phyloP scores from a whole-genome alignment of 2,113 vertebrate species.

The Megaptera novaeangliae region DNA sequence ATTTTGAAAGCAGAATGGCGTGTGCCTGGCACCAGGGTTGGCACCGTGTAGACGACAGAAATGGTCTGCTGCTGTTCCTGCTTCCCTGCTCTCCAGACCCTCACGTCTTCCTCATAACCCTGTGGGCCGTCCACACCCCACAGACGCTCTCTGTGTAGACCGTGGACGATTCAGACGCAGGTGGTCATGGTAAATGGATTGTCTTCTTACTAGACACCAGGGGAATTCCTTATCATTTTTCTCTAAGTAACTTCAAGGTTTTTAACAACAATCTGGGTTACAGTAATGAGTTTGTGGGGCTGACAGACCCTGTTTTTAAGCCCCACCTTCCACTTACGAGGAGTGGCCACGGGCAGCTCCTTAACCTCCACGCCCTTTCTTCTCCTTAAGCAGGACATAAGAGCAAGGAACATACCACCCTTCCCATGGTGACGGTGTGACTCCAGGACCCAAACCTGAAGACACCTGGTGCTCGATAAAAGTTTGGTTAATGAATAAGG shows the following conservation, averaged over 20 bases:
- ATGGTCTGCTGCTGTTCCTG: no score
- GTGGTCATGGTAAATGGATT: no score
- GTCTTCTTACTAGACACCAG: neutral
- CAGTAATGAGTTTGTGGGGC: no score
- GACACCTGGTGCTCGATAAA: accelerated
- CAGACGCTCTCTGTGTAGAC: neutral
- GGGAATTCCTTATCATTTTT: neutral
- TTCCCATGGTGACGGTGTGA: neutral
- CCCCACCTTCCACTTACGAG: neutral
- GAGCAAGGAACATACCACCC: neutral
- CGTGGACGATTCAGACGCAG: neutral
- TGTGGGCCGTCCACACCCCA: accelerated
- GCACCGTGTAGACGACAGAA: neutral
- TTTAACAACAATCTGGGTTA: neutral
- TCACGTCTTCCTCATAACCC: neutral
- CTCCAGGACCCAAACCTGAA: accelerated
- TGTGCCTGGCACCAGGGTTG: accelerated
- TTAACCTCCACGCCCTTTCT: neutral
- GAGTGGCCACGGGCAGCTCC: accelerated
- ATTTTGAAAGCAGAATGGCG: neutral
- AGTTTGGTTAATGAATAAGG: neutral
- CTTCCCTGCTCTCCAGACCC: neutral
- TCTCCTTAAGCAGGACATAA: neutral
- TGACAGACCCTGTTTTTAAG: no score
- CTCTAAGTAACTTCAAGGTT: neutral